Base-by-base conservation (phyloP, 1,140 invertebrate species). In the Hycleus cichorii region DNA sequence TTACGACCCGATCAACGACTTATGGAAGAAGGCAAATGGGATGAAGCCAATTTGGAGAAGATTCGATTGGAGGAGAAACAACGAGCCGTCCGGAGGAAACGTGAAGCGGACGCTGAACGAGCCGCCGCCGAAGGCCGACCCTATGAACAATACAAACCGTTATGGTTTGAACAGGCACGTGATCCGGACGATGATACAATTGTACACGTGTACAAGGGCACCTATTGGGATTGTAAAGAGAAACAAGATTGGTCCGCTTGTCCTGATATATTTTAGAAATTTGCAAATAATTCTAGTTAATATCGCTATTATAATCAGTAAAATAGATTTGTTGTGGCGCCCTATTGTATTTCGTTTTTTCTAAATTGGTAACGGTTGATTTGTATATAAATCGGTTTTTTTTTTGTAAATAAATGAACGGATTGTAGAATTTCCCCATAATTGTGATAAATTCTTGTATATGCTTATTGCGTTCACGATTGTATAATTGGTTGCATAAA, bases 11-110 rank as follows among this genome's bases (percentile, higher is more conserved):
- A 69, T 57, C 68, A 68, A 57, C 57, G 68, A 49, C 81, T 97
- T 44, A 99, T 99, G 96, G 97, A 99, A 76, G 83, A 95, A 55
- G 95, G 93, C 5, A 70, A 79, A 11, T 99, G 96, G 95, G 94
- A 99, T 67, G 93, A 95, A 66, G 96, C 96, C 32, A 99, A 99
- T 77, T 74, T 81, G 10, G 87, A 92, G 69, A 99, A 99, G 76
- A 51, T 76, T 6, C 78, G 88, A 45, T 77, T 99, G 1, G 97
- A 99, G 76, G 95, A 99, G 69, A 97, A 98, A 76, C 97, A 99
- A 77, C 81, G 92, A 52, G 74, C 80, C 18, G 82, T 77, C 44
- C 78, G 92, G 44, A 79, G 89, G 58, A 69, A 80, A 60, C 80
- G 89, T 1, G 94, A 97, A 74, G 72, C 80, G 9, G 87, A 89